Percentiles rank a stretch among this genome's conserved stretches.
Conservation (phyloP, 2,797 vertebrate genomes). For the Crax fasciolata region DNA sequence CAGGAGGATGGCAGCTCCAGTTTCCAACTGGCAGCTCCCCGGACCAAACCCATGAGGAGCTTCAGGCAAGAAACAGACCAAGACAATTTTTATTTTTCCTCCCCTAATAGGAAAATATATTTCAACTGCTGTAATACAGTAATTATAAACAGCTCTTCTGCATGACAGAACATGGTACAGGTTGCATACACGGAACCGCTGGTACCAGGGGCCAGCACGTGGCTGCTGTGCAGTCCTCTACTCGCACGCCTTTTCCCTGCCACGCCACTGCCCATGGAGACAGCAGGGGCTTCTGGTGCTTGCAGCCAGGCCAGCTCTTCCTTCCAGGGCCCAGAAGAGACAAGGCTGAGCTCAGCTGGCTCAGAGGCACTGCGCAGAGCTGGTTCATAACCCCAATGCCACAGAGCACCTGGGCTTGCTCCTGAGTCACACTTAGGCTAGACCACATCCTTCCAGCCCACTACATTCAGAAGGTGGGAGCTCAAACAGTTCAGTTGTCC, state of each 20-base stretch:
- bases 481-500: not conserved
- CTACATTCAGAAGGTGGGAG: not conserved
- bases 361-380: fast-evolving
- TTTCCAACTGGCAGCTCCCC: not conserved
- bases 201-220: not conserved
- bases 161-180: not conserved
- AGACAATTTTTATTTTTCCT: not conserved
- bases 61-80: not conserved
- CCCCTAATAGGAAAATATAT: slow-evolving; percentile 75
- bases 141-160: slow-evolving; percentile 45
- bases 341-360: fast-evolving
- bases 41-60: not conserved
- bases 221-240: not conserved
- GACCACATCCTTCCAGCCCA: fast-evolving
- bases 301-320: no score
- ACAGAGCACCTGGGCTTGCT: fast-evolving
- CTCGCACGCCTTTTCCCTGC: not conserved
- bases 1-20: not conserved
- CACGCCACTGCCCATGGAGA: fast-evolving
- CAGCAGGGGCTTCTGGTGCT: not conserved
- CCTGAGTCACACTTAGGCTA: not conserved
- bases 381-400: fast-evolving
- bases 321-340: not conserved
- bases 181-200: fast-evolving
- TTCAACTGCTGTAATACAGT: slow-evolving; percentile 62